A percentile compares a stretch with the other conserved stretches of the same genome.
Evolutionary conservation across 35 echinoderm and acorn worm species (phyloP).

Genomic region (Anneissia japonica): DNA sequence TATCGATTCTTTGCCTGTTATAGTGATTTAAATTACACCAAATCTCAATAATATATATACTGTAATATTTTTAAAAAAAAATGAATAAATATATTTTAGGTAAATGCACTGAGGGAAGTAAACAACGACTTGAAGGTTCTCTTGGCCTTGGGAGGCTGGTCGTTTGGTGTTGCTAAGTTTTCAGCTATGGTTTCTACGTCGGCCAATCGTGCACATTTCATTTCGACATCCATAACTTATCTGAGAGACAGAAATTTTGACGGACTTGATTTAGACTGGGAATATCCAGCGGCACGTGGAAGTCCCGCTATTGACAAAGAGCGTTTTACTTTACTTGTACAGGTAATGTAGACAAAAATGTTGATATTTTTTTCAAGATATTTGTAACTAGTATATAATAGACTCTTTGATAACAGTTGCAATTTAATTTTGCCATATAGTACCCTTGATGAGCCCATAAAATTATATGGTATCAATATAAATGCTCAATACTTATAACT

Average conservation of each 20-base stretch:
- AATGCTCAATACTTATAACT: no score
- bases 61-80: no score
- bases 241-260: conserved; percentile 6
- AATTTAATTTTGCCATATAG: no score
- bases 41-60: no score
- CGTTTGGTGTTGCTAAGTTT: background rate
- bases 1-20: no score
- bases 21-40: no score
- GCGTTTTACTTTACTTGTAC: background rate
- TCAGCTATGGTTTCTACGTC: background rate
- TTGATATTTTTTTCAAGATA: no score
- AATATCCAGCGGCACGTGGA: background rate
- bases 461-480: no score
- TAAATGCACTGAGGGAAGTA: background rate
- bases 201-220: background rate
- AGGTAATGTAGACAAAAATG: no score
- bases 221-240: background rate
- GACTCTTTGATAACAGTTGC: no score
- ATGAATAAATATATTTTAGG: background rate
- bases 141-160: conserved; percentile 1
- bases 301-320: background rate
- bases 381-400: no score
- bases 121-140: background rate
- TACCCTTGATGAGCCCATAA: no score
- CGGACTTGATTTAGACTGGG: conserved; percentile 9